These are phyloP conservation scores for Podabrus alpinus DNA, from an alignment of 2,888 invertebrate species.

Conservation along the genomic window DNA sequence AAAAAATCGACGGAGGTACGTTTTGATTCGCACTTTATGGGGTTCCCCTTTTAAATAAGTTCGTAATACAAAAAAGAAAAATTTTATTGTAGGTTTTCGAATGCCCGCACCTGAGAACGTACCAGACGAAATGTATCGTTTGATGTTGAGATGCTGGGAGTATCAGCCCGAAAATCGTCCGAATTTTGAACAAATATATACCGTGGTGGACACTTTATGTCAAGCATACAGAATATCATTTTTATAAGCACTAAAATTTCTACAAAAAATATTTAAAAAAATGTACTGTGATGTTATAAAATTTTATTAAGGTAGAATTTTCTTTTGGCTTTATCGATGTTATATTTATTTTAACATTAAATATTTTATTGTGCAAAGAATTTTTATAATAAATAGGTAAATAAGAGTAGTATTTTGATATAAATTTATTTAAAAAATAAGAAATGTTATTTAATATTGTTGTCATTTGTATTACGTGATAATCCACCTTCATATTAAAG, in stretches of 20 bases:
- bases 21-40: background rate
- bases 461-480: slow-evolving; percentile 3
- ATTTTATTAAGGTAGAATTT: slow-evolving; percentile 9
- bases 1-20: slow-evolving; percentile 89
- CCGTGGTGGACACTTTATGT: slow-evolving; percentile 69
- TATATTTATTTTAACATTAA: slow-evolving; percentile 2
- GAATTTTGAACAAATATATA: slow-evolving; percentile 87
- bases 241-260: slow-evolving; percentile 35
- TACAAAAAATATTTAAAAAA: background rate
- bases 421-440: background rate
- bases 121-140: slow-evolving; percentile 84
- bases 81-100: slow-evolving; percentile 73
- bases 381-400: slow-evolving; percentile 1
- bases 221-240: slow-evolving; percentile 51
- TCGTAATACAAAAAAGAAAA: background rate
- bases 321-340: slow-evolving; percentile 7
- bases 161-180: slow-evolving; percentile 90
- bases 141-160: slow-evolving; percentile 94
- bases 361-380: background rate
- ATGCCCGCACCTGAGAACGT: slow-evolving; percentile 92
- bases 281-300: slow-evolving; percentile 22
- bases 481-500: background rate
- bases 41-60: background rate
- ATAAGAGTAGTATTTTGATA: background rate
- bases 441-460: background rate